Evolutionary conservation across 2,113 vertebrate species (phyloP), one percentile per base, ranked within the genome.

Genomic region (Aepyceros melampus): DNA sequence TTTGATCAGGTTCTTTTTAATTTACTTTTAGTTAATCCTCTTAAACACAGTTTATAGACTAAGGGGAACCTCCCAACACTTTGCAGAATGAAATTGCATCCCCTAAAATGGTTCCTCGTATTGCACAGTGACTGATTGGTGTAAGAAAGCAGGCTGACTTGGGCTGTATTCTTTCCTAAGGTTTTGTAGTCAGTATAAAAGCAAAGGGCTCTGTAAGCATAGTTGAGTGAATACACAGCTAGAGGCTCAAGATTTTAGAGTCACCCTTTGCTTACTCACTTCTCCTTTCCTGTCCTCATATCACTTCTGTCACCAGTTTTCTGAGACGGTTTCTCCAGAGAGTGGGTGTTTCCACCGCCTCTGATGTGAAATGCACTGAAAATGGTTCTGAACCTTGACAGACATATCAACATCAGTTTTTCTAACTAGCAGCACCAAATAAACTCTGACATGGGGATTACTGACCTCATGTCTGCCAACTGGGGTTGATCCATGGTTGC

Each of bases 271-370:
- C 21, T 23, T 3, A 40, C n/a, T 71, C 0, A 71, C 19, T 23
- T 71, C 67, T 40, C n/a, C 67, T 40, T 71, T 71, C 10, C 0
- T 71, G n/a, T 23, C n/a, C 19, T 71, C 67, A 71, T 40, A 71
- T 40, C n/a, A 40, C 19, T 1, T 40, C 19, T 71, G n/a, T 40
- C 67, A 40, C 19, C 10, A 71, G 67, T 71, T 71, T 71, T 71
- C 67, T 0, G 0, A 23, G 67, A 23, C 0, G 0, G 5, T 74
- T 74, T 19, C 10, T 40, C 67, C 5, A 23, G 67, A 23, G n/a
- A 74, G 67, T 74, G 67, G n/a, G 67, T 0, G 0, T 40, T 74
- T 40, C 5, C 0, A 12, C 19, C 19, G 5, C 36, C 67, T 74
- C 67, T 40, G n/a, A 40, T 40, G n/a, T 12, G 19, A 74, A 40